Evolutionary conservation across 2,888 invertebrate species (phyloP).

Genomic region (Brachylomia viminalis): DNA sequence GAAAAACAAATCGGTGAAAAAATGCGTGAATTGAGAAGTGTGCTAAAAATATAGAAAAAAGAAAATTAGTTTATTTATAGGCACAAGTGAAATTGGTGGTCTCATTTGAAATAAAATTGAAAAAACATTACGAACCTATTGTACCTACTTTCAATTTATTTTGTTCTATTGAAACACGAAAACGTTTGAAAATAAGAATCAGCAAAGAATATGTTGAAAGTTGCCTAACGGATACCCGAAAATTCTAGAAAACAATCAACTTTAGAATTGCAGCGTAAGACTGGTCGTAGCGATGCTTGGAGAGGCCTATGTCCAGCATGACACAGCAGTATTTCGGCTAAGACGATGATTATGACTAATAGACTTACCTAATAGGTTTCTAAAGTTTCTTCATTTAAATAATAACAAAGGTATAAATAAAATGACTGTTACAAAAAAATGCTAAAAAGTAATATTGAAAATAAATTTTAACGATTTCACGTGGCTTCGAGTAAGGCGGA

Average conservation of each 20-base stretch:
- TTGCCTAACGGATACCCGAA: not conserved
- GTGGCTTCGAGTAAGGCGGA: constrained; percentile 62
- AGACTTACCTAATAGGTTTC: constrained; percentile 37
- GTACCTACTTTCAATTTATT: not conserved
- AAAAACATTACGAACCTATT: not conserved
- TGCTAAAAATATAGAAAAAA: not conserved
- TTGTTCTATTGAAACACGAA: not conserved
- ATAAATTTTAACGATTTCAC: constrained; percentile 50
- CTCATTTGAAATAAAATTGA: no score
- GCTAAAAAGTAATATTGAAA: not conserved
- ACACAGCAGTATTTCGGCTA: not conserved
- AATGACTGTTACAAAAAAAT: not conserved
- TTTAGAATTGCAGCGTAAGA: not conserved
- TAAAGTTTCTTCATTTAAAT: constrained; percentile 38
- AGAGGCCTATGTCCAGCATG: not conserved
- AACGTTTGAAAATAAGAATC: not conserved
- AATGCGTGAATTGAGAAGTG: no score
- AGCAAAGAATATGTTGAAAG: not conserved
- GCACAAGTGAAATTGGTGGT: not conserved
- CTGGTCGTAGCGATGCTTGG: not conserved
- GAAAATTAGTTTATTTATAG: not conserved
- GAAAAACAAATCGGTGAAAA: not conserved
- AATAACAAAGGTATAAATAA: not conserved
- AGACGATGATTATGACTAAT: not conserved
- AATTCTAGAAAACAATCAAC: not conserved